Base-by-base conservation (phyloP, 1,140 invertebrate genomes). In the Elymnias hypermnestra region DNA sequence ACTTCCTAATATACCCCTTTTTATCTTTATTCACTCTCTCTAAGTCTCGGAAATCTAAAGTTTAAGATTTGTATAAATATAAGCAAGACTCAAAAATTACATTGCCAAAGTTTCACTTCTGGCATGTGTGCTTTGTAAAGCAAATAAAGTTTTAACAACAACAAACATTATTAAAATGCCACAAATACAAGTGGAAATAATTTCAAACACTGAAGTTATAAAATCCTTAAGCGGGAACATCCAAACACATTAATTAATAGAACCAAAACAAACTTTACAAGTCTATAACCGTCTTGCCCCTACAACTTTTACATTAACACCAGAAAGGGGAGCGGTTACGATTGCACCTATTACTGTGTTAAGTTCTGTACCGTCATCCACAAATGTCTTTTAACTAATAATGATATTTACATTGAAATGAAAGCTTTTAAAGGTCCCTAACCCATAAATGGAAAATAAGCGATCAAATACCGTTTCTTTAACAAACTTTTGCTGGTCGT, bases 211-310 rank as follows among this genome's bases (percentile, higher is more conserved):
- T 25, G 38, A 51, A 26, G 54, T 64, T 59, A 70, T 75, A 59
- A 62, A 61, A 66, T 66, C 62, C n/a, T 64, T 59, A 66, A 73
- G 44, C 49, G 56, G 50, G 63, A 63, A 69, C 65, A 63, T 64
- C 62, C 73, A 81, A 82, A 83, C 73, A 76, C 65, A 78, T 79
- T 72, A 82, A 81, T 84, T 83, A 77, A 77, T 68, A 72, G 72
- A 62, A 73, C 53, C 61, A 72, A 76, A 65, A 73, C 65, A 76
- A 82, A 81, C 69, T 82, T 82, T 58, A 67, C 56, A 77, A 77
- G 70, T 77, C 72, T 61, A 57, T 71, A 63, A 59, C 63, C 42
- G 60, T 59, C 57, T 66, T 57, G 60, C 53, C 47, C 43, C 53
- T 43, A 37, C 33, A 82, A 84, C 81, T 84, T 84, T 74, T 82